Conservation (phyloP, 2,888 invertebrate species). For the Chrysotoxum bicinctum region DNA sequence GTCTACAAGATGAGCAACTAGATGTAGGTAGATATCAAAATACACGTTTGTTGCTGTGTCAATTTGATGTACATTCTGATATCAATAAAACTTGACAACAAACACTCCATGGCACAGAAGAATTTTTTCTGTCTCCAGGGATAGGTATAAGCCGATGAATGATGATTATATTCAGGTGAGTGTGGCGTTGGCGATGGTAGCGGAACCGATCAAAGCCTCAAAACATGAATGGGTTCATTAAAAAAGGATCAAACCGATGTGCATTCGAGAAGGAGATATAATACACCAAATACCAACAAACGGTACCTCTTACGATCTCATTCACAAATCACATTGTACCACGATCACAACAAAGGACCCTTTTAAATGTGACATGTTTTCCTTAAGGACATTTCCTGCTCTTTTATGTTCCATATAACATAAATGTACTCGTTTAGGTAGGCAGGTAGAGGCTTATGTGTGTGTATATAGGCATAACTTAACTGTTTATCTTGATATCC, state of each 20-base stretch:
- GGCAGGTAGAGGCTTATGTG: background rate
- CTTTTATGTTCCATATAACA: conserved; percentile 54
- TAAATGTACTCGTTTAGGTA: conserved; percentile 12
- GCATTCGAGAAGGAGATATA: conserved; percentile 46
- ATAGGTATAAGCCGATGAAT: conserved; percentile 60
- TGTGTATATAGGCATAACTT: conserved; percentile 28
- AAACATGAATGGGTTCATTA: conserved; percentile 73
- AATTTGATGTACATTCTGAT: conserved; percentile 47
- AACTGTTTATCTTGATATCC: conserved; percentile 69
- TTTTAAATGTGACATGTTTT: conserved; percentile 65
- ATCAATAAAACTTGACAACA: conserved; percentile 66
- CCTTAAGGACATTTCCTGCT: conserved; percentile 70
- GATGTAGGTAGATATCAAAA: conserved; percentile 43
- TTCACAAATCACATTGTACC: conserved; percentile 65
- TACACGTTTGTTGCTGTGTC: conserved; percentile 33
- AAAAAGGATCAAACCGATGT: conserved; percentile 72
- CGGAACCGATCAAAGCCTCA: conserved; percentile 70
- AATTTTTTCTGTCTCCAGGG: background rate
- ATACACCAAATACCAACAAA: conserved; percentile 46
- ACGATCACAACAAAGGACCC: conserved; percentile 51
- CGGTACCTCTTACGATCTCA: conserved; percentile 63
- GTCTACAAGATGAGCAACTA: background rate
- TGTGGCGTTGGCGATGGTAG: conserved; percentile 43
- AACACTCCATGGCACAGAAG: conserved; percentile 16
- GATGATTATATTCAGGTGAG: conserved; percentile 59